Conservation (phyloP, 2,113 vertebrate species). For the Pomatorhinus ruficollis region DNA sequence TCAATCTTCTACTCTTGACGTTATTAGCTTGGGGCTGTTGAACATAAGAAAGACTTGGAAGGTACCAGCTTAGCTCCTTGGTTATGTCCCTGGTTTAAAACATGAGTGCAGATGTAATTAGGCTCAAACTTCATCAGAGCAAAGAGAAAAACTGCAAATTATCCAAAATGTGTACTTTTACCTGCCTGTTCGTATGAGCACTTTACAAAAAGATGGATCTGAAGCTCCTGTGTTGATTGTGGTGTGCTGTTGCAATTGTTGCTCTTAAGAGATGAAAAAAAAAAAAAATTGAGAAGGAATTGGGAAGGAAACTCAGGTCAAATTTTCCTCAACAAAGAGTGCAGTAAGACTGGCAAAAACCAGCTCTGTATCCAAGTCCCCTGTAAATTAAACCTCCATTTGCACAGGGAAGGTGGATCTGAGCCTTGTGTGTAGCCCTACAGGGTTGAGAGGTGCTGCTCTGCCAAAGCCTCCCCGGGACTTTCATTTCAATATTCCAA, state of each 20-base stretch:
- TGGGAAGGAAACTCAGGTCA: background rate
- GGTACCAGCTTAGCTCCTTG: background rate
- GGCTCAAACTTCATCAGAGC: background rate
- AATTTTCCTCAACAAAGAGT: background rate
- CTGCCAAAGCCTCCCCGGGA: background rate
- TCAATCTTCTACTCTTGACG: background rate
- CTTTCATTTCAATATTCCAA: background rate
- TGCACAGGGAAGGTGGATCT: background rate
- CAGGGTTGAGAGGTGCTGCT: background rate
- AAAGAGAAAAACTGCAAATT: background rate
- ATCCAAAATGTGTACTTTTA: background rate
- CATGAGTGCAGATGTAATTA: background rate
- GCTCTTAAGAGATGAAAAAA: background rate
- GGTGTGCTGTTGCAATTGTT: background rate
- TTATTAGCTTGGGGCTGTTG: background rate
- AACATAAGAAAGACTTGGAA: background rate
- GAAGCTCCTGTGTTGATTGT: background rate
- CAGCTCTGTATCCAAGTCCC: background rate
- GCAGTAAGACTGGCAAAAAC: background rate
- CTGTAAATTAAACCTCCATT: background rate
- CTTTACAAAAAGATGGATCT: background rate
- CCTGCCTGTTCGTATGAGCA: rapidly evolving
- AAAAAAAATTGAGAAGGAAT: background rate
- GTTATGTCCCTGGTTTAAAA: background rate
- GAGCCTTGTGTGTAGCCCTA: background rate